phyloP scores from a whole-genome alignment of 1,140 invertebrate genomes.

The Dinoponera quadriceps region DNA sequence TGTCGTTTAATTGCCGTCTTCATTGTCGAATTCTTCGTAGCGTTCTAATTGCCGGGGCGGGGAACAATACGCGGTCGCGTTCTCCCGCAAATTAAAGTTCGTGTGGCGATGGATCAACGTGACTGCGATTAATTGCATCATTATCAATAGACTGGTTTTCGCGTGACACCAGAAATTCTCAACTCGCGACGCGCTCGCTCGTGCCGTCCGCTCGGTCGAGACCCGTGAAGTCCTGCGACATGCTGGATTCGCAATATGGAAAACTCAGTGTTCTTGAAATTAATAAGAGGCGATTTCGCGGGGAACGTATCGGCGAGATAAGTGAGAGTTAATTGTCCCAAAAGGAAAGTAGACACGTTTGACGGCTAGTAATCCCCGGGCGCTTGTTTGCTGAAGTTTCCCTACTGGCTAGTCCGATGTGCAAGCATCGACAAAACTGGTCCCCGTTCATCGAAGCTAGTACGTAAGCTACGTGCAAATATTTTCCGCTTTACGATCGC shows the following conservation, averaged over 20 bases:
- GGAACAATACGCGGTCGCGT: slow-evolving; percentile 20
- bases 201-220: background rate
- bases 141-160: slow-evolving; percentile 9
- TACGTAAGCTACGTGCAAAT: slow-evolving; percentile 78
- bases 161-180: slow-evolving; percentile 14
- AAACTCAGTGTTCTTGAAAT: background rate
- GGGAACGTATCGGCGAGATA: slow-evolving; percentile 3
- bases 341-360: slow-evolving; percentile 49
- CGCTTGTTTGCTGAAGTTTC: slow-evolving; percentile 55
- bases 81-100: slow-evolving; percentile 41
- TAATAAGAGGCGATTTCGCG: background rate
- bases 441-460: slow-evolving; percentile 74
- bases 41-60: slow-evolving; percentile 27
- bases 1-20: slow-evolving; percentile 70
- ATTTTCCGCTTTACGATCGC: slow-evolving; percentile 73
- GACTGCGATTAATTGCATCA: slow-evolving; percentile 14
- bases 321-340: slow-evolving; percentile 57
- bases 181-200: background rate
- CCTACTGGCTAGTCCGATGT: slow-evolving; percentile 68
- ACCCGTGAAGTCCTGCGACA: background rate
- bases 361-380: slow-evolving; percentile 27
- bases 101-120: slow-evolving; percentile 6
- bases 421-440: slow-evolving; percentile 77
- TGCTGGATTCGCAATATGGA: background rate
- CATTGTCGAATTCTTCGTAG: slow-evolving; percentile 66